Evolutionary conservation across 2,797 vertebrate species (phyloP).

Genomic region (Cygnus olor): DNA sequence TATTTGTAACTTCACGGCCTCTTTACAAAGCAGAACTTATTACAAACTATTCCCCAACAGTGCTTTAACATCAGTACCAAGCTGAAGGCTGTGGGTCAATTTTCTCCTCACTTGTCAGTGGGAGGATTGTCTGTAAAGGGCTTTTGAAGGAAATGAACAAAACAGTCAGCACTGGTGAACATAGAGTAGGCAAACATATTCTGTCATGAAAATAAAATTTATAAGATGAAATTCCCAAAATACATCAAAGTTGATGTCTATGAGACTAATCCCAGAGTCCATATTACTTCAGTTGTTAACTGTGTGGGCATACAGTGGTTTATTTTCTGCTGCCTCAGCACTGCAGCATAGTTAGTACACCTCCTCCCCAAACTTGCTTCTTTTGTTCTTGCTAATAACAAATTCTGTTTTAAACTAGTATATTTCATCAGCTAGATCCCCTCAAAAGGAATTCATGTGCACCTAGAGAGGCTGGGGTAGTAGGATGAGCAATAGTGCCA

Average conservation of each 20-base stretch:
- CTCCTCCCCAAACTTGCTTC: neutral
- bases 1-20: neutral
- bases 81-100: neutral
- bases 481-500: neutral
- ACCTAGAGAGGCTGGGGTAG: neutral
- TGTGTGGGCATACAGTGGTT: neutral
- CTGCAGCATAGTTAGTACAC: neutral
- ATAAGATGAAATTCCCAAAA: neutral
- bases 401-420: neutral
- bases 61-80: neutral
- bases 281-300: neutral
- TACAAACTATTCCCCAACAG: neutral
- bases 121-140: neutral
- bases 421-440: neutral
- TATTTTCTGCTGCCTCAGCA: slow-evolving; percentile 4
- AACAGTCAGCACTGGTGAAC: neutral
- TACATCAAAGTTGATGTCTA: neutral
- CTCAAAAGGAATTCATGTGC: neutral
- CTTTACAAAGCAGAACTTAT: neutral
- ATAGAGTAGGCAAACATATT: neutral
- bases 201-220: neutral
- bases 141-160: neutral
- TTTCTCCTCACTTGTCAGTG: neutral
- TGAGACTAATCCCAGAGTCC: neutral
- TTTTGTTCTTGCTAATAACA: neutral